Conservation (phyloP, 2,888 invertebrate genomes). For the Diogma glabrata region DNA sequence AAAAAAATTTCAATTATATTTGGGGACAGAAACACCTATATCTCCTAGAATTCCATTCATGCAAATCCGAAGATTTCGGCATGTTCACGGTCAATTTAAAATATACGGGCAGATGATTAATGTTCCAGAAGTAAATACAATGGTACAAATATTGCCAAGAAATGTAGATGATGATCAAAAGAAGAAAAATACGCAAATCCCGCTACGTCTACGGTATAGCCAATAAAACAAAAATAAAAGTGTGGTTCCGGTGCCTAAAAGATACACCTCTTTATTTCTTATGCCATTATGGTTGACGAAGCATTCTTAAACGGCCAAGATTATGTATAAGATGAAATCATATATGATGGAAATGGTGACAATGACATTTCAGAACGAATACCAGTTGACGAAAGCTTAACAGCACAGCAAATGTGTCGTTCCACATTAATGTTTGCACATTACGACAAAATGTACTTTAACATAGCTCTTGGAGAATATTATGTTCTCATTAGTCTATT, state of each 20-base stretch:
- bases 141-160: conserved; percentile 20
- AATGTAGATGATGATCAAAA: conserved; percentile 23
- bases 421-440: not conserved
- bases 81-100: conserved; percentile 22
- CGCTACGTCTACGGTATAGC: conserved; percentile 22
- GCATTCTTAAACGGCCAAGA: no score
- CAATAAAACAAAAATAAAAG: conserved; percentile 10
- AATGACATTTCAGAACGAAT: conserved; percentile 9
- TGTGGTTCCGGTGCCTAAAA: conserved; percentile 20
- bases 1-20: not conserved
- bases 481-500: no score
- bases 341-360: conserved; percentile 16
- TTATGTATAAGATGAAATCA: conserved; percentile 14
- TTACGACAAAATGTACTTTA: not conserved
- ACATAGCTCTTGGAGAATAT: not conserved
- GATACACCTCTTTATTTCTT: conserved; percentile 16
- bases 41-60: conserved; percentile 7
- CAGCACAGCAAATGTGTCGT: not conserved
- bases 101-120: conserved; percentile 27
- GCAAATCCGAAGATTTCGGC: conserved; percentile 16
- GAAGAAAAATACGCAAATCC: conserved; percentile 20
- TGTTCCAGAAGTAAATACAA: conserved; percentile 23
- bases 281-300: conserved; percentile 19
- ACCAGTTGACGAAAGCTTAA: not conserved
- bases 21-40: not conserved